Evolutionary conservation across 2,797 vertebrate species (phyloP).

Genomic region (Sparidentex hasta): DNA sequence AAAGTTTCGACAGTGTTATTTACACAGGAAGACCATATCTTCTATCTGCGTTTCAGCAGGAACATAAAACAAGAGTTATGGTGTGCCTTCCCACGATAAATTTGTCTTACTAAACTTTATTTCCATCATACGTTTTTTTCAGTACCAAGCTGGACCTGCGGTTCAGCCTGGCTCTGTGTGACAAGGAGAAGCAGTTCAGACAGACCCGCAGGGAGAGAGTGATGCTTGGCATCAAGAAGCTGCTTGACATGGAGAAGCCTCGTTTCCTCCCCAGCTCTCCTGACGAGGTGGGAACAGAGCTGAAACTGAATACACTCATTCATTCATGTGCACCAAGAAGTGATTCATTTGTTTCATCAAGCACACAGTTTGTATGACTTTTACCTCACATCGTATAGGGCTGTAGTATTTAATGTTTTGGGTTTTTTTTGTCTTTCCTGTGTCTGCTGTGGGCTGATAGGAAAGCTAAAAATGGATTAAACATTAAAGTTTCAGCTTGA

Average conservation of each 20-base stretch:
- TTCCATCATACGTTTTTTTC: conserved; percentile 16
- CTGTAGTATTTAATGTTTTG: too few species aligned
- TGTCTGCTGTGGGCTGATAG: too few species aligned
- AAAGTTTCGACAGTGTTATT: conserved; percentile 2
- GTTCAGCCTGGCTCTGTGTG: conserved; percentile 94
- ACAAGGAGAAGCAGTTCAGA: conserved; percentile 93
- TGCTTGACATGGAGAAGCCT: conserved; percentile 89
- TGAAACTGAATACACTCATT: neutral
- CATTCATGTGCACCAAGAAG: neutral
- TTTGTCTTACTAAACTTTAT: neutral
- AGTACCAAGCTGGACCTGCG: conserved; percentile 94
- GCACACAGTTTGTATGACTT: too few species aligned
- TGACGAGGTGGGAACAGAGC: conserved; percentile 84
- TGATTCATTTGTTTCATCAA: neutral
- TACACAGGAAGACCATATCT: neutral
- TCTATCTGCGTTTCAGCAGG: neutral
- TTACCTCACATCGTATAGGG: too few species aligned
- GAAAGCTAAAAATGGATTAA: too few species aligned
- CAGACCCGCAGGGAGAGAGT: conserved; percentile 90
- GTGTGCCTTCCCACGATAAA: neutral
- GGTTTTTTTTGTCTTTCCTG: too few species aligned
- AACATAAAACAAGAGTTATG: neutral
- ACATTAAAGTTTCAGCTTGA: too few species aligned
- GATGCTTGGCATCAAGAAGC: conserved; percentile 92
- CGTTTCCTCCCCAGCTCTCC: conserved; percentile 85